Evolutionary conservation across 1,140 invertebrate species (phyloP).

Genomic region (Euwallacea similis): DNA sequence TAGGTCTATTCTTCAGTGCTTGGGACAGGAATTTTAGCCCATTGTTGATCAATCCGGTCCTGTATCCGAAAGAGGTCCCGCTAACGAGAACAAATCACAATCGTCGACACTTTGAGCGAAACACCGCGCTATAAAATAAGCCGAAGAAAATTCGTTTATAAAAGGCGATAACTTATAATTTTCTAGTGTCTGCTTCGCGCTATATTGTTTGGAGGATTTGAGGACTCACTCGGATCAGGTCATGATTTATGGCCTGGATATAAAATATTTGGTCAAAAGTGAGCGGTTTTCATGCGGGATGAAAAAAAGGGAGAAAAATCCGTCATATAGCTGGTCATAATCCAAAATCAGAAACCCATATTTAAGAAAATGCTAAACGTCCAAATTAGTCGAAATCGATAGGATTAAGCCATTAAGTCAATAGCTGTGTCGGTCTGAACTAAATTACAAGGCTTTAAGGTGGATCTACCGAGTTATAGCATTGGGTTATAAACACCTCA

Average conservation of each 20-base stretch:
- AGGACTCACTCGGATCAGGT: conserved; percentile 23
- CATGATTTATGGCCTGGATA: conserved; percentile 26
- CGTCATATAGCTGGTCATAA: too few relatives aligned
- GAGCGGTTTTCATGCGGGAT: background rate
- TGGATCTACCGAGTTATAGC: conserved; percentile 22
- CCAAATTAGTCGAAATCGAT: conserved; percentile 4
- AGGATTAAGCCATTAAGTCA: conserved; percentile 31
- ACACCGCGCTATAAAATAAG: conserved; percentile 25
- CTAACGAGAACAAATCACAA: conserved; percentile 36
- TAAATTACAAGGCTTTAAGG: conserved; percentile 16
- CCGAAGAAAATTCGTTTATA: conserved; percentile 36
- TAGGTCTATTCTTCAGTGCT: too few relatives aligned
- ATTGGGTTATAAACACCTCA: conserved; percentile 24
- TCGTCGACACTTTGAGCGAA: background rate
- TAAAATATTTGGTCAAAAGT: conserved; percentile 24
- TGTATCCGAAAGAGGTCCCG: conserved; percentile 1
- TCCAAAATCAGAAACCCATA: too few relatives aligned
- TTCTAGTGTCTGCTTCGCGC: conserved; percentile 23
- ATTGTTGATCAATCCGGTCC: background rate
- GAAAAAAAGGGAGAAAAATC: too few relatives aligned
- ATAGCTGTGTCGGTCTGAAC: conserved; percentile 12
- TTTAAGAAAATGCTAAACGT: too few relatives aligned
- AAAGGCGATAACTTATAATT: conserved; percentile 40
- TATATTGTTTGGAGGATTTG: conserved; percentile 38
- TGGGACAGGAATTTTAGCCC: too few relatives aligned